Conservation (phyloP, 2,888 invertebrate species). For the Acheta domesticus region DNA sequence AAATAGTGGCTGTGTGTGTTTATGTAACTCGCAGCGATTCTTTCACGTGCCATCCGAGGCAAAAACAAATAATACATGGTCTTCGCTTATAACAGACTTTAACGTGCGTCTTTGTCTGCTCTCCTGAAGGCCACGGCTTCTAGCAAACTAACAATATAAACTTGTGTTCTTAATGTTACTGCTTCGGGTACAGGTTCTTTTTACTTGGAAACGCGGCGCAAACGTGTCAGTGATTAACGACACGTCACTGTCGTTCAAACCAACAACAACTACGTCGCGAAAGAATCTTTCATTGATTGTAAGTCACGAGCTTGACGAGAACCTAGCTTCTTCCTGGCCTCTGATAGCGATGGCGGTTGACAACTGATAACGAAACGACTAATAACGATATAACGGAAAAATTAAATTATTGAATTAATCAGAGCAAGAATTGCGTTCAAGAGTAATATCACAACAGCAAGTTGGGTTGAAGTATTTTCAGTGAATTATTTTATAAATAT, state of each 20-base stretch:
- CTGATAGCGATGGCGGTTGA: no score
- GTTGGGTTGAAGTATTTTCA: no score
- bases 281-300: no score
- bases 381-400: no score
- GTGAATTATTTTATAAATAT: no score
- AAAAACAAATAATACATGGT: slow-evolving; percentile 4
- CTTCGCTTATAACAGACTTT: not conserved
- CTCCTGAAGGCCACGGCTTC: not conserved
- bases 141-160: slow-evolving; percentile 8
- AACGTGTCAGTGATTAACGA: not conserved
- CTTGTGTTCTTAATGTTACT: slow-evolving; percentile 6
- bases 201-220: not conserved
- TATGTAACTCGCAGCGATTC: not conserved
- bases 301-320: no score
- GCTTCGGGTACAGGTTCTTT: not conserved
- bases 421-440: no score
- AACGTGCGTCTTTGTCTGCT: not conserved
- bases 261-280: no score
- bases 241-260: not conserved
- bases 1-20: not conserved
- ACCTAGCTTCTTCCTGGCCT: no score
- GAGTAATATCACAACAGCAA: no score
- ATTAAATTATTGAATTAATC: no score
- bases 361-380: no score
- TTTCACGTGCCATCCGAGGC: not conserved